These are phyloP conservation scores for Cepaea nemoralis DNA, from an alignment of 1,140 invertebrate species.

Conservation along the genomic window DNA sequence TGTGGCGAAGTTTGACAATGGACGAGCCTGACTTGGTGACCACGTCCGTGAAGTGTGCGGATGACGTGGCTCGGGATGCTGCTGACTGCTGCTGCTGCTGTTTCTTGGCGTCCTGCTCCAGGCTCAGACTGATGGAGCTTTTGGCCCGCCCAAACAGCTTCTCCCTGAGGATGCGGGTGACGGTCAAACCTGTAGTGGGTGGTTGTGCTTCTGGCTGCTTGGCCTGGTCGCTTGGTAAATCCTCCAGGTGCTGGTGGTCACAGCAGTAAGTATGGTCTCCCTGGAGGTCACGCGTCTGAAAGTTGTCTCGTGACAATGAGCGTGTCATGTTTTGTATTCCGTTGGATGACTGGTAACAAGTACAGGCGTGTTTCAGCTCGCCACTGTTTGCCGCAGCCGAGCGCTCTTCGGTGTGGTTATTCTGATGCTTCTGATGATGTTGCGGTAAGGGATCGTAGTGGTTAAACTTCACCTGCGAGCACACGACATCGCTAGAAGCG, in stretches of 20 bases:
- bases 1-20: slow-evolving; percentile 48
- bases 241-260: background rate
- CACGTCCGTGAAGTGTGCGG: background rate
- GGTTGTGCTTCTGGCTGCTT: background rate
- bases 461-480: background rate
- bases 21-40: background rate
- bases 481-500: background rate
- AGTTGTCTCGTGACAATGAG: slow-evolving; percentile 27
- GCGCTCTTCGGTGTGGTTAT: background rate
- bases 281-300: background rate
- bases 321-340: slow-evolving; percentile 1
- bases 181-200: slow-evolving; percentile 35
- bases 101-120: slow-evolving; percentile 7
- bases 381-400: background rate
- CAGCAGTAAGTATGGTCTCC: background rate
- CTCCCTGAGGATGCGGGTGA: slow-evolving; percentile 41
- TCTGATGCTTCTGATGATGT: background rate
- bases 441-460: slow-evolving; percentile 6
- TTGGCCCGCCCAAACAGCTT: slow-evolving; percentile 44
- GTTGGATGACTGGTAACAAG: slow-evolving; percentile 10
- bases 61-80: background rate
- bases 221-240: background rate
- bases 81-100: background rate
- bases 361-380: background rate
- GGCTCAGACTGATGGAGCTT: slow-evolving; percentile 43